Percentiles rank a stretch among this genome's conserved stretches.
Conservation (phyloP, 2,888 invertebrate genomes). For the Teleiodes luculella region DNA sequence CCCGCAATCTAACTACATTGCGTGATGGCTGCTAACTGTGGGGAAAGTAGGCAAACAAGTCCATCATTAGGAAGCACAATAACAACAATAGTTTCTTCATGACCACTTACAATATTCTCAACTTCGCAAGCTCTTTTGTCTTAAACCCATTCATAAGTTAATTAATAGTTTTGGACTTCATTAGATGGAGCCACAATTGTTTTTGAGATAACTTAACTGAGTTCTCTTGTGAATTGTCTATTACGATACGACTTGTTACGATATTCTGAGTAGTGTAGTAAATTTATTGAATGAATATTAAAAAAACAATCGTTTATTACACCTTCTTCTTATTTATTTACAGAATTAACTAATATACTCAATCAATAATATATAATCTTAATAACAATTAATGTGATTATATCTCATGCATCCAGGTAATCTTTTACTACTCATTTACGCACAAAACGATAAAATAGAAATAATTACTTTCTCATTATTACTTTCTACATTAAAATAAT, state of each 20-base stretch:
- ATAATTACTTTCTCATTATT: too few species aligned
- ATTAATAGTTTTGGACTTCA: slow-evolving; percentile 46
- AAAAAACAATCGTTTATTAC: too few species aligned
- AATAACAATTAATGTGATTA: too few species aligned
- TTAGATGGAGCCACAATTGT: slow-evolving; percentile 33
- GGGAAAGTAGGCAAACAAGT: slow-evolving; percentile 52
- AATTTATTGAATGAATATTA: too few species aligned
- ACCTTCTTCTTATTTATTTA: too few species aligned
- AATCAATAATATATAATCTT: too few species aligned
- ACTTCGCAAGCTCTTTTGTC: slow-evolving; percentile 24
- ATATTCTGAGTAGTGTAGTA: neutral
- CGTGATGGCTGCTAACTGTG: slow-evolving; percentile 38
- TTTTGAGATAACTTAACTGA: slow-evolving; percentile 22
- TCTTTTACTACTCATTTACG: too few species aligned
- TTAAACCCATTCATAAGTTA: slow-evolving; percentile 38
- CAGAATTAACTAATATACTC: too few species aligned
- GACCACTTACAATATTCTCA: neutral
- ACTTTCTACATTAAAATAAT: too few species aligned
- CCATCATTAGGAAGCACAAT: slow-evolving; percentile 41
- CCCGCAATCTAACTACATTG: slow-evolving; percentile 28
- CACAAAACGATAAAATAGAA: too few species aligned
- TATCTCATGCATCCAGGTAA: too few species aligned
- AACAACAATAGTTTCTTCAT: slow-evolving; percentile 21
- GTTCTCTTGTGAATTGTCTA: slow-evolving; percentile 8
- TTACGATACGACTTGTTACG: neutral